These are phyloP conservation scores for Sebastes cheni DNA, from an alignment of 2,797 vertebrate genomes.

Conservation along the genomic window DNA sequence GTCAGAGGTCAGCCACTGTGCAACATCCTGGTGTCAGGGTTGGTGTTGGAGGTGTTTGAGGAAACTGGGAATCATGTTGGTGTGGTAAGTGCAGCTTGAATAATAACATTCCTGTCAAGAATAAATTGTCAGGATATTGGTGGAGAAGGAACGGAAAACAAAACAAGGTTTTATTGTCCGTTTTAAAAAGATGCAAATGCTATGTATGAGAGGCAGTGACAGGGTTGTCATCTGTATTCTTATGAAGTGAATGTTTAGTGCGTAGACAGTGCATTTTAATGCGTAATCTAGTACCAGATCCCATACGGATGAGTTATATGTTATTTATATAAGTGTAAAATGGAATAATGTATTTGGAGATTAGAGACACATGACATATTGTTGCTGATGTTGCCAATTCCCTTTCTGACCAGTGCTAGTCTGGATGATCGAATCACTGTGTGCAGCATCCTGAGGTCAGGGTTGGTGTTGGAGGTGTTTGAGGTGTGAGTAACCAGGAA, in stretches of 20 bases:
- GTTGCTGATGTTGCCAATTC: conserved; percentile 20
- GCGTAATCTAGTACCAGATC: conserved; percentile 1
- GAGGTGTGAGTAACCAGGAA: not conserved
- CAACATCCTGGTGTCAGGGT: not conserved
- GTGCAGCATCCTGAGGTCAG: not conserved
- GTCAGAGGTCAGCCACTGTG: not conserved
- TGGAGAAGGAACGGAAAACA: not conserved
- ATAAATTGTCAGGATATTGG: not conserved
- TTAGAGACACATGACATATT: conserved; percentile 28
- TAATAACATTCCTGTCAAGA: not conserved
- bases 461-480: not conserved
- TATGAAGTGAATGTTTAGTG: not conserved
- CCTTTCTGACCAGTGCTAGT: not conserved
- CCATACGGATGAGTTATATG: not conserved
- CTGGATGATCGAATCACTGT: not conserved
- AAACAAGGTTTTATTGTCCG: not conserved
- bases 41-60: not conserved
- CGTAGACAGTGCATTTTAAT: not conserved
- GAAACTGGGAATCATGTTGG: not conserved
- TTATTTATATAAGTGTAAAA: conserved; percentile 9
- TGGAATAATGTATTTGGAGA: conserved; percentile 26
- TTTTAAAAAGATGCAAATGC: conserved; percentile 3
- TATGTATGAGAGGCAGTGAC: not conserved
- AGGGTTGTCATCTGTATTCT: not conserved
- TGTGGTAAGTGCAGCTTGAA: not conserved